Percentiles rank a stretch among this genome's conserved stretches.
Evolutionary conservation across 2,888 invertebrate genomes (phyloP).

Genomic region (Automeris io): DNA sequence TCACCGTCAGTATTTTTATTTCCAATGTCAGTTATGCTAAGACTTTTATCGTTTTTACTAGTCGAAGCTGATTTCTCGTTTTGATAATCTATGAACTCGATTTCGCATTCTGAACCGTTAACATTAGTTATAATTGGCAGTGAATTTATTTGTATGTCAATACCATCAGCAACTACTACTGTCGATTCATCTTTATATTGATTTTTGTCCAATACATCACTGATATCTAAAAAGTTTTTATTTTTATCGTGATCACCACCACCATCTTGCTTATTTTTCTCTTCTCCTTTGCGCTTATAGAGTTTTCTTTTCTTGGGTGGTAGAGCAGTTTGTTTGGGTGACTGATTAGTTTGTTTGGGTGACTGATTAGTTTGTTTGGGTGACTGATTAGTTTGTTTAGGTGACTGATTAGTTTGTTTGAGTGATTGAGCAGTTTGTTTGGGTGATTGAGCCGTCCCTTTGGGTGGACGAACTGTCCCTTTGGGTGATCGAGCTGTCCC

Average conservation of each 20-base stretch:
- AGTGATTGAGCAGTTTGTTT: conserved; percentile 2
- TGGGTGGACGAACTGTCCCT: conserved; percentile 1
- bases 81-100: conserved; percentile 4
- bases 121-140: not conserved
- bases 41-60: not conserved
- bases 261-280: not conserved
- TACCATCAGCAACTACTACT: not conserved
- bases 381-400: no score
- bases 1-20: not conserved
- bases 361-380: conserved; percentile 3
- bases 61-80: not conserved
- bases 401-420: no score
- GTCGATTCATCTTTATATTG: not conserved
- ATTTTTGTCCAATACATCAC: not conserved
- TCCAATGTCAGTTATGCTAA: not conserved
- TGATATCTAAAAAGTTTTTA: not conserved
- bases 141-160: conserved; percentile 2
- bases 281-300: conserved; percentile 26
- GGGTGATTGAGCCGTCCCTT: no score
- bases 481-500: conserved; percentile 2
- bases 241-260: not conserved
- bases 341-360: conserved; percentile 10
- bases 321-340: conserved; percentile 2
- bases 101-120: not conserved
- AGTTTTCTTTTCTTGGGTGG: conserved; percentile 8